These are phyloP conservation scores for Camelus bactrianus DNA, from an alignment of 2,113 vertebrate genomes.

Conservation along the genomic window DNA sequence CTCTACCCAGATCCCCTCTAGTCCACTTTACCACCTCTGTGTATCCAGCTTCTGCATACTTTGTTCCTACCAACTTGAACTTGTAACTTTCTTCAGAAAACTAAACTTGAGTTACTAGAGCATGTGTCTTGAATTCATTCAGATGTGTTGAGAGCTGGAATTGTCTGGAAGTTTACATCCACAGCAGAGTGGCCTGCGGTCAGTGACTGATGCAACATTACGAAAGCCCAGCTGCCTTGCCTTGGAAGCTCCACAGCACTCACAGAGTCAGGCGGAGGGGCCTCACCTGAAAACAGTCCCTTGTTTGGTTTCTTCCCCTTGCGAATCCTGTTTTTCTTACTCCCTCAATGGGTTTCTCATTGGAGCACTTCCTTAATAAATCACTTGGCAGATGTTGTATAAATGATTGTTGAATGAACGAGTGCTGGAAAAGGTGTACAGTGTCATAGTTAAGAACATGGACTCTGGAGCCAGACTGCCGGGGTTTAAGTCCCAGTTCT, in stretches of 20 bases:
- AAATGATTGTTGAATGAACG: not conserved
- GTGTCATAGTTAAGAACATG: not conserved
- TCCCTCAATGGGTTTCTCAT: not conserved
- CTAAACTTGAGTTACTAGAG: not conserved
- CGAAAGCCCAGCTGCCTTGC: not conserved
- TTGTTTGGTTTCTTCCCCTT: not conserved
- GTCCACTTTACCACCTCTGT: not conserved
- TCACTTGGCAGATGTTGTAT: not conserved
- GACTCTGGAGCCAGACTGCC: not conserved
- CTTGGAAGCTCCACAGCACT: not conserved
- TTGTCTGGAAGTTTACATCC: not conserved
- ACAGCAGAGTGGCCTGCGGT: not conserved
- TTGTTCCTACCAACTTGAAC: not conserved
- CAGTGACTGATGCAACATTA: not conserved
- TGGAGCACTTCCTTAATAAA: not conserved
- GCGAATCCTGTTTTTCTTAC: not conserved
- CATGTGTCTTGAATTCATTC: not conserved
- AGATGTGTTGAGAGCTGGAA: not conserved
- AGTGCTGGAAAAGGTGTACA: not conserved
- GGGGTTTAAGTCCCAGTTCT: slow-evolving; percentile 11
- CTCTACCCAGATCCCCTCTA: not conserved
- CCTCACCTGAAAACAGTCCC: not conserved
- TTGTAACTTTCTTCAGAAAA: not conserved
- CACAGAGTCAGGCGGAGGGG: not conserved
- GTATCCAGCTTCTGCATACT: not conserved